Conservation (phyloP, 2,888 invertebrate species). For the Hyles lineata region DNA sequence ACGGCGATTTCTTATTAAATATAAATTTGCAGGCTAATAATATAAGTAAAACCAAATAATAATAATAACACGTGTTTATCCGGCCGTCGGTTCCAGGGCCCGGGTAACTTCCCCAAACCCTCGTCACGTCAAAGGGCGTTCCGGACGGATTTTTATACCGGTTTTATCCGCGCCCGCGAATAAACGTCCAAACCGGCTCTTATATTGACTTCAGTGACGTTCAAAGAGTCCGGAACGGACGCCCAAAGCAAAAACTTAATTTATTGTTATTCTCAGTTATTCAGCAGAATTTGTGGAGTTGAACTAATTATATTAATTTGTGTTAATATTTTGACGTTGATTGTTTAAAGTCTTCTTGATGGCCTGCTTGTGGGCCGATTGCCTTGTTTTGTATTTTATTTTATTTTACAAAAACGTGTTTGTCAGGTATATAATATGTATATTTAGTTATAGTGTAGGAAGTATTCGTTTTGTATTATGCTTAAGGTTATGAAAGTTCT, state of each 20-base stretch:
- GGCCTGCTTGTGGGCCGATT: no score
- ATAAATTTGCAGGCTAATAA: no score
- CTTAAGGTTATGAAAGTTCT: no score
- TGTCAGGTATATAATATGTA: no score
- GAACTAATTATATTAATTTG: not conserved
- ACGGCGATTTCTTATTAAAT: no score
- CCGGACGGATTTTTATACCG: not conserved
- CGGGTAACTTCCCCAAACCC: not conserved
- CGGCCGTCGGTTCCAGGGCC: not conserved
- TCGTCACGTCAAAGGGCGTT: not conserved
- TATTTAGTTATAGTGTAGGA: no score
- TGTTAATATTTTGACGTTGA: not conserved
- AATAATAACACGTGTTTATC: not conserved
- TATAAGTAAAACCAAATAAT: not conserved
- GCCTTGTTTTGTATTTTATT: no score
- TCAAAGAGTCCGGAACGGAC: not conserved
- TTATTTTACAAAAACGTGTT: no score
- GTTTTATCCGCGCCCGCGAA: conserved; percentile 15
- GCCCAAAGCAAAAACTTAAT: not conserved
- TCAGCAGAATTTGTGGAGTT: not conserved
- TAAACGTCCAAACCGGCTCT: conserved; percentile 14
- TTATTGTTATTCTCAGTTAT: not conserved
- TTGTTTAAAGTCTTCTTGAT: not conserved
- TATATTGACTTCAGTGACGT: conserved; percentile 15
- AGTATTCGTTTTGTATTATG: no score